Percentiles rank a stretch among this genome's conserved stretches.
Evolutionary conservation across 1,140 invertebrate species (phyloP).

Genomic region (Aradophagus sp.): DNA sequence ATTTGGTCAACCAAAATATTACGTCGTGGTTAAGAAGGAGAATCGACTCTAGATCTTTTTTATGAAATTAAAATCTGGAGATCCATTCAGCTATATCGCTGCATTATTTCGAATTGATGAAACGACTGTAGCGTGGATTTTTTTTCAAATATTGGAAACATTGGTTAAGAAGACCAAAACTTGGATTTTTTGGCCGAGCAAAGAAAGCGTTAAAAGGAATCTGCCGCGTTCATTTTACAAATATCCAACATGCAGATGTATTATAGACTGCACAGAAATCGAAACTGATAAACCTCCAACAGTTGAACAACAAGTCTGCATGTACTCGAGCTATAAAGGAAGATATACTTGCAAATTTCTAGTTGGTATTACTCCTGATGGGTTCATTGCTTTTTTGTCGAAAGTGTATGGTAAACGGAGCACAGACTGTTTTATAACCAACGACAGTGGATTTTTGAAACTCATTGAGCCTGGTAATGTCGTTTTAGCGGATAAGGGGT

Average conservation of each 20-base stretch:
- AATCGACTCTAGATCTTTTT: too few relatives aligned
- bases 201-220: background rate
- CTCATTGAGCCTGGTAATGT: conserved; percentile 1
- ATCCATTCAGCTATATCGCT: too few relatives aligned
- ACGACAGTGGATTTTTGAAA: conserved; percentile 2
- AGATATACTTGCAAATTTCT: conserved; percentile 6
- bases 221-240: background rate
- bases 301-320: background rate
- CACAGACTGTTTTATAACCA: conserved; percentile 3
- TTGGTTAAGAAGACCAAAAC: too few relatives aligned
- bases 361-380: conserved; percentile 2
- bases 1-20: too few relatives aligned
- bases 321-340: conserved; percentile 5
- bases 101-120: too few relatives aligned
- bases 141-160: too few relatives aligned
- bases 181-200: background rate
- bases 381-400: background rate
- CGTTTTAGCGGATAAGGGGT: background rate
- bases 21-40: too few relatives aligned
- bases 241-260: conserved; percentile 3
- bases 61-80: too few relatives aligned
- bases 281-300: conserved; percentile 2
- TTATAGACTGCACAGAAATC: conserved; percentile 2
- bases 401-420: background rate
- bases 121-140: too few relatives aligned